Percentiles rank a stretch among this genome's conserved stretches.
phyloP scores from a whole-genome alignment of 1,140 invertebrate genomes.

The Mycetomoellerius zeteki region DNA sequence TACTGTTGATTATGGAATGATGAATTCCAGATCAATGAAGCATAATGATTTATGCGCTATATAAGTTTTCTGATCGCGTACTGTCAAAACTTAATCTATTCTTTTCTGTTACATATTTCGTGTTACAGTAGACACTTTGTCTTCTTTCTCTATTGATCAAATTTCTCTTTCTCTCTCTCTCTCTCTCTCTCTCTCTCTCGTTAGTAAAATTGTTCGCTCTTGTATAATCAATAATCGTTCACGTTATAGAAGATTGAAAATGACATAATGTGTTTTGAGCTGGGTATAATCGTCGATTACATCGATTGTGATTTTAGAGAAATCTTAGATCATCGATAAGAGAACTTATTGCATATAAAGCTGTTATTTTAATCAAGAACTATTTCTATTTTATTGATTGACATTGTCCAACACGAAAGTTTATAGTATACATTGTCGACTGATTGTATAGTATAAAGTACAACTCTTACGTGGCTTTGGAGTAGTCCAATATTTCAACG shows the following conservation, averaged over 20 bases:
- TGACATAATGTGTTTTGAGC: neutral
- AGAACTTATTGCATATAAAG: neutral
- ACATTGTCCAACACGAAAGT: conserved; percentile 2
- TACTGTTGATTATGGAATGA: too few species aligned
- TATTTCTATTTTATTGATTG: conserved; percentile 26
- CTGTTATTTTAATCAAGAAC: neutral
- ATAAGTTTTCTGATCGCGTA: too few species aligned
- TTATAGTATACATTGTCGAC: neutral
- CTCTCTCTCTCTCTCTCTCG: neutral
- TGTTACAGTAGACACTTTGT: neutral
- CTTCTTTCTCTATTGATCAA: neutral
- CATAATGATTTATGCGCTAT: too few species aligned
- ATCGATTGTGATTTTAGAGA: neutral
- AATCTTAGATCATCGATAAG: neutral
- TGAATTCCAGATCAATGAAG: too few species aligned
- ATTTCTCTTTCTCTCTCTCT: neutral
- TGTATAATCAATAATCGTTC: neutral
- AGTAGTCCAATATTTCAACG: neutral
- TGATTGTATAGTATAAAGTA: neutral
- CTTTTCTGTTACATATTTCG: neutral
- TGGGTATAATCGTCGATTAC: neutral
- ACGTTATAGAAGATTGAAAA: neutral
- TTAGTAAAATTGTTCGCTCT: too few species aligned
- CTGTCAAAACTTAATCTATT: too few species aligned
- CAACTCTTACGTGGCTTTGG: conserved; percentile 23